Evolutionary conservation across 92 coral and sea anemone species (phyloP).

Genomic region (Micromussa lordhowensis): DNA sequence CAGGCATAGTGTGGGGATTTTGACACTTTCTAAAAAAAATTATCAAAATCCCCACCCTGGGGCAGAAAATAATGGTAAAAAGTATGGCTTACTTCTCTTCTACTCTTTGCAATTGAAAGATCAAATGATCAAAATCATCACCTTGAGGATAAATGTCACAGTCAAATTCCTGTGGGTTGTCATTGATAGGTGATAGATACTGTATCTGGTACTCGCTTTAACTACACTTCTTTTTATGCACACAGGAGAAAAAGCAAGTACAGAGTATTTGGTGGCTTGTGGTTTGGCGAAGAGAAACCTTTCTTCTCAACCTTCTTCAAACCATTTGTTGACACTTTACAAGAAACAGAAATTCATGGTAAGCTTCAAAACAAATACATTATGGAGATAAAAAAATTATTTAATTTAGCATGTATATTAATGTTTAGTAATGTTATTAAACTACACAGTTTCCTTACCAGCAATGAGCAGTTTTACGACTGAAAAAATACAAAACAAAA

Average conservation of each 20-base stretch:
- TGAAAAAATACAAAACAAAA: neutral
- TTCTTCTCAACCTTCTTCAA: no score
- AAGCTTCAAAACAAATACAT: neutral
- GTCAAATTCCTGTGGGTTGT: no score
- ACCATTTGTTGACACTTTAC: constrained; percentile 52
- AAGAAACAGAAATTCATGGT: constrained; percentile 35
- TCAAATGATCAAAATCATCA: no score
- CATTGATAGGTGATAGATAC: no score
- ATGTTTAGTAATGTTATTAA: constrained; percentile 7
- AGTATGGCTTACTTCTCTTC: no score
- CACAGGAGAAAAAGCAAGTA: constrained; percentile 45
- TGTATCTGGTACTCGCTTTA: neutral
- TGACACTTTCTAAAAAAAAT: no score
- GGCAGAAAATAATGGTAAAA: no score
- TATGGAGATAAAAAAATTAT: neutral
- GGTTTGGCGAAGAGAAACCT: constrained; percentile 66
- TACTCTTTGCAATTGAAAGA: no score
- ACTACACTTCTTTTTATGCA: neutral
- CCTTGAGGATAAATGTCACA: no score
- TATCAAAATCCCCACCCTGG: no score
- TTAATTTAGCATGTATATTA: no score
- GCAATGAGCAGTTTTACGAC: neutral
- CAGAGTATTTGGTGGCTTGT: constrained; percentile 53
- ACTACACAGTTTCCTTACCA: constrained; percentile 17
- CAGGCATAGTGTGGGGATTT: no score